Evolutionary conservation across 92 coral and sea anemone species (phyloP).

Genomic region (Porites lobata): DNA sequence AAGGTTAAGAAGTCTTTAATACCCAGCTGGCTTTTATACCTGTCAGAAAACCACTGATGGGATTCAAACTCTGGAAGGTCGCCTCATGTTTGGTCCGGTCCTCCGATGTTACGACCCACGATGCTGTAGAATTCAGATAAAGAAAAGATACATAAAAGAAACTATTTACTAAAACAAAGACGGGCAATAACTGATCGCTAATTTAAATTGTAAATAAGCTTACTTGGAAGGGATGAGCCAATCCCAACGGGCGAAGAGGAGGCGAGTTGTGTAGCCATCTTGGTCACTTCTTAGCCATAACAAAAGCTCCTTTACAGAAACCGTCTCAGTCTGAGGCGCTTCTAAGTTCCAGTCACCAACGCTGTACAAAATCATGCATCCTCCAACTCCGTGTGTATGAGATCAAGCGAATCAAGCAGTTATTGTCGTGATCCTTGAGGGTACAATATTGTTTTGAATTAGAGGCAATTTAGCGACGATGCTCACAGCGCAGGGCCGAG

Average conservation of each 20-base stretch:
- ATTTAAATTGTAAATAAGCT: conserved; percentile 10
- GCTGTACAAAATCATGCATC: background rate
- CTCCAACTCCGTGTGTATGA: background rate
- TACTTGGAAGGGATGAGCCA: too few relatives aligned
- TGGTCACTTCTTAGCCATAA: conserved; percentile 30
- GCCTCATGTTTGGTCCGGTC: conserved; percentile 96
- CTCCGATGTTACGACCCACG: conserved; percentile 96
- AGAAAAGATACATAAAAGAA: background rate
- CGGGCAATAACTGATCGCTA: background rate
- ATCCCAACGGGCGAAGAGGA: background rate
- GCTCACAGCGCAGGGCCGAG: background rate
- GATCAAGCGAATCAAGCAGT: too few relatives aligned
- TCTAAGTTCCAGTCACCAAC: background rate
- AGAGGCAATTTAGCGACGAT: background rate
- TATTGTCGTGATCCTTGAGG: background rate
- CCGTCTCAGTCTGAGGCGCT: background rate
- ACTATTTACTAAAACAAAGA: background rate
- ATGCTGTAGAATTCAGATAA: conserved; percentile 22
- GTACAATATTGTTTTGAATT: background rate
- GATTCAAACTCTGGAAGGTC: conserved; percentile 93
- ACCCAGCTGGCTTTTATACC: conserved; percentile 58
- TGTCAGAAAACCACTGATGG: conserved; percentile 85
- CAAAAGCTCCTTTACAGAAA: background rate
- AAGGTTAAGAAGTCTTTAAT: too few relatives aligned
- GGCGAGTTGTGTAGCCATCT: conserved; percentile 38